Evolutionary conservation across 2,797 vertebrate genomes (phyloP).

Genomic region (Cynopterus sphinx): DNA sequence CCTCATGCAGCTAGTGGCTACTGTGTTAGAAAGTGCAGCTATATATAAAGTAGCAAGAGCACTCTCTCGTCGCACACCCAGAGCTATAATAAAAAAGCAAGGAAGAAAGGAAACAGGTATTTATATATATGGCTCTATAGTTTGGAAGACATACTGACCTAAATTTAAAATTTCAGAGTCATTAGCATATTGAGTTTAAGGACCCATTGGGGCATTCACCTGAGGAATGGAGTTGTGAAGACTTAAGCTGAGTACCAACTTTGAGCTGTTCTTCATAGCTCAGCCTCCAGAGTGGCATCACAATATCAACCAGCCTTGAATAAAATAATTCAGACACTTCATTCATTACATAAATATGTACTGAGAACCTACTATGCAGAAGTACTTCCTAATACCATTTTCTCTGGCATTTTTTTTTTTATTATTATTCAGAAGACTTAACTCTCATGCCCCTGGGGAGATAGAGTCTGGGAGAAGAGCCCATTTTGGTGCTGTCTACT

Average conservation of each 20-base stretch:
- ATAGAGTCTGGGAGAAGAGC: conserved; percentile 52
- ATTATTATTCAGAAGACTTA: not conserved
- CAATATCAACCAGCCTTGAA: conserved; percentile 86
- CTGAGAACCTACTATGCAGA: not conserved
- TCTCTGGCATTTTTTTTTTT: not conserved
- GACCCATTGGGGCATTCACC: not conserved
- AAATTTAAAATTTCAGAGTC: not conserved
- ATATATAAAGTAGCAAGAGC: not conserved
- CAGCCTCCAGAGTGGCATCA: conserved; percentile 91
- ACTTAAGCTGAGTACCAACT: conserved; percentile 64
- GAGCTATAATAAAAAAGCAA: not conserved
- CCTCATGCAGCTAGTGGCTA: not conserved
- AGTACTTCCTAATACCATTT: not conserved
- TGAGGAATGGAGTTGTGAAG: not conserved
- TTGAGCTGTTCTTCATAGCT: conserved; percentile 90
- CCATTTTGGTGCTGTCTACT: conserved; percentile 45
- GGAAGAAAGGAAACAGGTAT: not conserved
- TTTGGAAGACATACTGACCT: not conserved
- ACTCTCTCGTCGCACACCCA: not conserved
- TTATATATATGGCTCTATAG: not conserved
- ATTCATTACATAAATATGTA: not conserved
- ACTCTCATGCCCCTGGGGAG: not conserved
- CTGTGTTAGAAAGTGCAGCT: not conserved
- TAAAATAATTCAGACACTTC: not conserved
- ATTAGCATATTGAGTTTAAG: conserved; percentile 8